Percentiles rank a stretch among this genome's conserved stretches.
Evolutionary conservation across 1,140 invertebrate species (phyloP).

Genomic region (Batillaria attramentaria): DNA sequence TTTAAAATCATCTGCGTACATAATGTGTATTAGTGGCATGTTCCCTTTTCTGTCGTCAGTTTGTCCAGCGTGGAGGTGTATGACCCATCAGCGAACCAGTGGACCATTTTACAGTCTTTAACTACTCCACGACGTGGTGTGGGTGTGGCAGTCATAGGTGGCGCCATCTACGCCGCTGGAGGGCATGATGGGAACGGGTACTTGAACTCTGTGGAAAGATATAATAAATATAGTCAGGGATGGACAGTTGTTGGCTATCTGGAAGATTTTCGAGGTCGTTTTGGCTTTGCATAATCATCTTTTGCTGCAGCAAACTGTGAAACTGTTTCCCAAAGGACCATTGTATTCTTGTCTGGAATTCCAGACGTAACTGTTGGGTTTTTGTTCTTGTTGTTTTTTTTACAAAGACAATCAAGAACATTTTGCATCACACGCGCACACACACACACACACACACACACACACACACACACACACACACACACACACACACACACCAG

Average conservation of each 20-base stretch:
- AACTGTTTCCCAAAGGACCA: neutral
- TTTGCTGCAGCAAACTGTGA: neutral
- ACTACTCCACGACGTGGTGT: constrained; percentile 29
- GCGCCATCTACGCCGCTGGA: constrained; percentile 33
- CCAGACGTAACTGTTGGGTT: too few relatives aligned
- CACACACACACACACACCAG: neutral
- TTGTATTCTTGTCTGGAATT: too few relatives aligned
- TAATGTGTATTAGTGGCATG: constrained; percentile 30
- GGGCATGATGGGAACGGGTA: constrained; percentile 37
- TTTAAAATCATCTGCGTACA: constrained; percentile 35
- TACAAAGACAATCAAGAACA: too few relatives aligned
- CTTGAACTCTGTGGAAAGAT: constrained; percentile 31
- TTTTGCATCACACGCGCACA: constrained; percentile 71
- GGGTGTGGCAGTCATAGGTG: constrained; percentile 28
- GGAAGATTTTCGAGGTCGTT: constrained; percentile 23
- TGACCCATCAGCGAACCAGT: constrained; percentile 27
- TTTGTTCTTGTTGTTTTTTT: too few relatives aligned
- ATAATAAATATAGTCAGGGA: constrained; percentile 23
- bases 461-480: neutral
- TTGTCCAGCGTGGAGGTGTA: constrained; percentile 37
- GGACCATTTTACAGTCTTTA: constrained; percentile 34
- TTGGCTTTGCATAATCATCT: constrained; percentile 40
- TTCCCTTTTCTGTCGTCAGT: constrained; percentile 14
- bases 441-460: neutral
- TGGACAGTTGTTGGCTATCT: constrained; percentile 35